These are phyloP conservation scores for Tipula confusa DNA, from an alignment of 2,888 invertebrate genomes.

Conservation along the genomic window DNA sequence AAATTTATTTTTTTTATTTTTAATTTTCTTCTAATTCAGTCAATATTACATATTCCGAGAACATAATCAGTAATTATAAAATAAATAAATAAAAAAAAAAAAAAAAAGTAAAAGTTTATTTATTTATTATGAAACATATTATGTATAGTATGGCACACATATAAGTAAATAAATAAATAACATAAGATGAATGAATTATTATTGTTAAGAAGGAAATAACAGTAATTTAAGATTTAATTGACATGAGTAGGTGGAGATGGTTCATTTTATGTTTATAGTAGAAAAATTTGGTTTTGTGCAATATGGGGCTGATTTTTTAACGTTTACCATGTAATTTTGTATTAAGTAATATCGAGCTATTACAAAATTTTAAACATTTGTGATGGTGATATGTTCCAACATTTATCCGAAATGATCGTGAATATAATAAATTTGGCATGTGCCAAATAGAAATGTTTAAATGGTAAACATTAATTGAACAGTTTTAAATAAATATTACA, in stretches of 20 bases:
- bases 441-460: too few species aligned
- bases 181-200: neutral
- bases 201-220: neutral
- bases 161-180: conserved; percentile 13
- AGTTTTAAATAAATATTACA: too few species aligned
- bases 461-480: too few species aligned
- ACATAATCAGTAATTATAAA: conserved; percentile 25
- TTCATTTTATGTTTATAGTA: neutral
- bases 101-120: conserved; percentile 10
- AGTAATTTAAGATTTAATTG: conserved; percentile 3
- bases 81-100: too few species aligned
- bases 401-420: too few species aligned
- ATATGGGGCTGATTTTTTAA: neutral
- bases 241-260: neutral
- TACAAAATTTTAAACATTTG: neutral
- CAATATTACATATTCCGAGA: neutral
- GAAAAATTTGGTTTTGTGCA: too few species aligned
- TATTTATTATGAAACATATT: conserved; percentile 15
- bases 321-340: neutral
- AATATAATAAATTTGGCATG: too few species aligned
- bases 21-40: neutral
- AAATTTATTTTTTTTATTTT: too few species aligned
- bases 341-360: neutral
- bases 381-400: too few species aligned
- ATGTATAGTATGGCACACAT: neutral